Conservation (phyloP, 2,113 vertebrate genomes). For the Pachycephala philippinensis region DNA sequence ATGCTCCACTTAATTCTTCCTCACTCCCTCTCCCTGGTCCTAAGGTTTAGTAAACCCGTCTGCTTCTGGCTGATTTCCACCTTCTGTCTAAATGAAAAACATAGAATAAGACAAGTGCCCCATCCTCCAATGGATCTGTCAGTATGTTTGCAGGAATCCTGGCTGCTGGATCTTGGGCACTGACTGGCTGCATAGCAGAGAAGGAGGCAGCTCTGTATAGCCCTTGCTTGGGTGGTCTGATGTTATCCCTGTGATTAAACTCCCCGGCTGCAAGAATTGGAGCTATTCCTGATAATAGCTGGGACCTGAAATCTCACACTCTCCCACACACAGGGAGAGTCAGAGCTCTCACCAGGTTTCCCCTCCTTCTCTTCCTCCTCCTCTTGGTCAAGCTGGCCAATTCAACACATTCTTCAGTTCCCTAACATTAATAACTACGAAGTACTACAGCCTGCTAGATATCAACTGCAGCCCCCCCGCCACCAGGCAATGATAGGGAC, state of each 20-base stretch:
- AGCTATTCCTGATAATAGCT: constrained; percentile 68
- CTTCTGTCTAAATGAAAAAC: constrained; percentile 42
- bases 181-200: constrained; percentile 28
- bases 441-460: constrained; percentile 68
- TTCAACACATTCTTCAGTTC: constrained; percentile 82
- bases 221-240: constrained; percentile 74
- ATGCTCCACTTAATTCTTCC: not conserved
- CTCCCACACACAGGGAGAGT: not conserved
- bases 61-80: not conserved
- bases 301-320: constrained; percentile 59
- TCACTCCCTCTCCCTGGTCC: not conserved
- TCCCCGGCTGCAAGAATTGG: constrained; percentile 59
- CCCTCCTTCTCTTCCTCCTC: constrained; percentile 34
- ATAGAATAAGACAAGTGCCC: not conserved
- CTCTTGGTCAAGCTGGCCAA: constrained; percentile 65
- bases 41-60: not conserved
- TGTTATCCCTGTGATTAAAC: constrained; percentile 69
- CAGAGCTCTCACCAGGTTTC: not conserved
- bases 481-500: constrained; percentile 74
- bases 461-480: constrained; percentile 64
- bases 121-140: constrained; percentile 18
- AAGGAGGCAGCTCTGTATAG: constrained; percentile 25
- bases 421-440: constrained; percentile 77
- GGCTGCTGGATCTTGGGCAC: constrained; percentile 37
- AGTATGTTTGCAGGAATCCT: constrained; percentile 48